Base-by-base conservation (phyloP, 1,140 invertebrate genomes). In the Sinonovacula constricta region DNA sequence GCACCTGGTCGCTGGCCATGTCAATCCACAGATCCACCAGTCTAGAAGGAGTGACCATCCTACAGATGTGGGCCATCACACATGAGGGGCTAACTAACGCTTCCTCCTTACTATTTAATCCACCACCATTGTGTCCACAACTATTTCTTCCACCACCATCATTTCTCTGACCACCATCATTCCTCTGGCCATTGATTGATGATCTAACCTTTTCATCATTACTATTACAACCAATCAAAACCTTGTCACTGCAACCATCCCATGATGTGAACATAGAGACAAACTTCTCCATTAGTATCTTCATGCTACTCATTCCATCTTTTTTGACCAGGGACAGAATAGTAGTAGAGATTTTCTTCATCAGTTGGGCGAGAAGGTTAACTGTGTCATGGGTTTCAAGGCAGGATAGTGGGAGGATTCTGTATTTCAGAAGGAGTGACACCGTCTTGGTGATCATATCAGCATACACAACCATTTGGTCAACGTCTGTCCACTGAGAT, bases 1-100 rank as follows among this genome's bases (percentile, higher is more conserved):
- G n/a, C 45, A 78, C 75, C 66, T 69, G 68, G 34, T 78, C 75
- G 26, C 34, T 51, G 22, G 54, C 36, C 30, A 78, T 62, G n/a
- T 78, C 75, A 14, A 78, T n/a, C 36, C 68, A 45, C 26, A 78
- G 30, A 51, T 68, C 66, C n/a, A 51, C 45, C 12, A 78, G 56
- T 24, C 31, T 30, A 0, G 66, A 49, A 7, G 75, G 75, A 12
- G 75, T 68, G 3, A 28, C 65, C 14, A 36, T 28, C 31, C 65
- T 31, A 49, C 53, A 59, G 12, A 78, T 24, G 12, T 36, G 33
- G 5, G 75, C 26, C 75, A 78, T 69, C 15, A 68, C 14, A 59
- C 28, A 59, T n/a, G n/a, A n/a, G n/a, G n/a, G n/a, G n/a, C n/a
- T n/a, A n/a, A n/a, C n/a, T n/a, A 18, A 53, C 18, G 24, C 18